Conservation (phyloP, 2,113 vertebrate species). For the Phaetusa simplex region DNA sequence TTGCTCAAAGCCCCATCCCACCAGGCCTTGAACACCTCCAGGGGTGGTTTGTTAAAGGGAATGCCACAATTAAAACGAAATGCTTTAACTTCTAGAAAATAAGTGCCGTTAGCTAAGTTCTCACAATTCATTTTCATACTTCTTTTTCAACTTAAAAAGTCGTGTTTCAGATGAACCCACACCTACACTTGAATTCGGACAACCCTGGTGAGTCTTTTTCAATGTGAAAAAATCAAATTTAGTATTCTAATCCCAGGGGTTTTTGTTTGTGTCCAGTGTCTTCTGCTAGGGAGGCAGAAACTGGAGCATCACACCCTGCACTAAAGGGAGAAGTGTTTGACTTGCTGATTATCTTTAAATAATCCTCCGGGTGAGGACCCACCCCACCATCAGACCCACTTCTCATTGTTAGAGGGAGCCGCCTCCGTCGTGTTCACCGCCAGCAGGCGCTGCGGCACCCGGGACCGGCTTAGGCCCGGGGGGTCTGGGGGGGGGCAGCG, state of each 20-base stretch:
- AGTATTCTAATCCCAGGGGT: fast-evolving
- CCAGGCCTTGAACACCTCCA: not conserved
- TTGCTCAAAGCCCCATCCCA: not conserved
- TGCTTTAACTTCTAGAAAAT: not conserved
- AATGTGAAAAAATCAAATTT: not conserved
- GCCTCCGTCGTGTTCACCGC: fast-evolving
- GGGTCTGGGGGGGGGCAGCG: no score
- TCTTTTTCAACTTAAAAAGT: not conserved
- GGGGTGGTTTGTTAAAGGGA: not conserved
- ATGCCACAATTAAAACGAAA: not conserved
- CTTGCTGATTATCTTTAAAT: not conserved
- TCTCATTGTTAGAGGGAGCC: fast-evolving
- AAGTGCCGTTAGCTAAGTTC: not conserved
- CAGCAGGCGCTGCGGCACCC: not conserved
- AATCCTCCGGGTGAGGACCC: not conserved
- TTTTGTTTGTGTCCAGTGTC: not conserved
- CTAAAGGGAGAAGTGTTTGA: fast-evolving
- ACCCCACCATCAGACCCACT: fast-evolving
- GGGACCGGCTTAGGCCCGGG: fast-evolving
- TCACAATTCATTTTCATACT: not conserved
- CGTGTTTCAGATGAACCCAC: fast-evolving
- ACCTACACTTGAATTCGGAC: not conserved
- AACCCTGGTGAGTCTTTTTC: not conserved
- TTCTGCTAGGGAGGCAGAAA: not conserved
- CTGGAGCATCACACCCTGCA: fast-evolving